Evolutionary conservation across 2,113 vertebrate genomes (phyloP).

Genomic region (Lepisosteus oculatus): DNA sequence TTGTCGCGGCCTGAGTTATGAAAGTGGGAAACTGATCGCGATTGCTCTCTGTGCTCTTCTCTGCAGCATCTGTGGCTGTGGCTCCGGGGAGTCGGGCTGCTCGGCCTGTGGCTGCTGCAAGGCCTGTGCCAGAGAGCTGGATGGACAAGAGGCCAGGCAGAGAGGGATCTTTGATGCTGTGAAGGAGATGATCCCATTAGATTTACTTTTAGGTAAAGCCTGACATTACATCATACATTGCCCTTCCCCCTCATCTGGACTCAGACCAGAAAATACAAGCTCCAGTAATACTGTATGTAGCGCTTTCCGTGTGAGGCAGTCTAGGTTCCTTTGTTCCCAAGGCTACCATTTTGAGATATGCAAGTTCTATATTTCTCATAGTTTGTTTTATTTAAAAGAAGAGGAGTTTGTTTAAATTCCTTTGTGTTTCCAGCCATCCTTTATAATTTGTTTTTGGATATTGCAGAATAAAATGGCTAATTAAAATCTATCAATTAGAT

Average conservation of each 20-base stretch:
- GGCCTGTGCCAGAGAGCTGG: slow-evolving; percentile 92
- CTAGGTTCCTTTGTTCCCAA: background rate
- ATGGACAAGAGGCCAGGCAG: slow-evolving; percentile 94
- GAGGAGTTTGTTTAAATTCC: too few species aligned
- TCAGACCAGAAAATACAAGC: slow-evolving; percentile 13
- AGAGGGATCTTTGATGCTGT: slow-evolving; percentile 97
- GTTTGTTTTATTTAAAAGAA: too few species aligned
- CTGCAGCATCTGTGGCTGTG: slow-evolving; percentile 92
- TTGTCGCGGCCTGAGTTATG: too few species aligned
- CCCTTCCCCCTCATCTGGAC: slow-evolving; percentile 1
- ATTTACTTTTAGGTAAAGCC: slow-evolving; percentile 85
- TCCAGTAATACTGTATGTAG: background rate
- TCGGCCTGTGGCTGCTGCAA: slow-evolving; percentile 96
- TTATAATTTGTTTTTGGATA: too few species aligned
- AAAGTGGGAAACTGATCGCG: background rate
- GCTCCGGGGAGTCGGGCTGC: slow-evolving; percentile 95
- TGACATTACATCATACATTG: background rate
- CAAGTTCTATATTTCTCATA: too few species aligned
- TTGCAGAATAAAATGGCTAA: too few species aligned
- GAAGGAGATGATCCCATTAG: slow-evolving; percentile 98
- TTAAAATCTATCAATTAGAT: too few species aligned
- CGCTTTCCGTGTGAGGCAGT: slow-evolving; percentile 9
- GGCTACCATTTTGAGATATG: background rate
- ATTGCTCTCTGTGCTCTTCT: slow-evolving; percentile 18
- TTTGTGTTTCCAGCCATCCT: too few species aligned